Percentiles rank a stretch among this genome's conserved stretches.
Conservation (phyloP, 2,797 vertebrate genomes). For the Heteromormyrus szaboi region DNA sequence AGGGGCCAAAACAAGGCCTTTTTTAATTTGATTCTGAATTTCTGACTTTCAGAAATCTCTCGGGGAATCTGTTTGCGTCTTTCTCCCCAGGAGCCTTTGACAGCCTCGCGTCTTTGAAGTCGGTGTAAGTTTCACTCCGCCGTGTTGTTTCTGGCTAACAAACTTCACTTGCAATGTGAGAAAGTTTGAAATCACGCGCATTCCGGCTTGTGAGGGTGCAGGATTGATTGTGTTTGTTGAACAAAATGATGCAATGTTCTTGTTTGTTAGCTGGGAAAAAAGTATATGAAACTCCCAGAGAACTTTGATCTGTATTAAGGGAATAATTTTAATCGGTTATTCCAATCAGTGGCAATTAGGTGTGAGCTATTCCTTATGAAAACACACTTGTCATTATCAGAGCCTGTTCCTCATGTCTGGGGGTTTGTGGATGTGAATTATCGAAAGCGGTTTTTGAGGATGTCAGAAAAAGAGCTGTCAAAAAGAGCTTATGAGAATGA, state of each 20-base stretch:
- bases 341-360: neutral
- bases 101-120: constrained; percentile 79
- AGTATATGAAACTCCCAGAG: neutral
- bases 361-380: neutral
- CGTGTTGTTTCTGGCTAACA: neutral
- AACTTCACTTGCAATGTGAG: neutral
- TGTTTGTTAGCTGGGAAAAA: neutral
- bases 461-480: neutral
- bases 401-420: neutral
- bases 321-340: neutral
- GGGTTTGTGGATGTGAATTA: constrained; percentile 4
- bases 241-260: neutral
- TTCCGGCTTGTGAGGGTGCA: neutral
- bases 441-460: neutral
- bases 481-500: neutral
- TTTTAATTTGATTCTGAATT: neutral
- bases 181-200: neutral
- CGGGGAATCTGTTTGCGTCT: constrained; percentile 90
- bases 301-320: neutral
- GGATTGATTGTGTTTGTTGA: neutral
- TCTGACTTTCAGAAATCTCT: constrained; percentile 76
- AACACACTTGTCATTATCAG: neutral
- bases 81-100: constrained; percentile 85
- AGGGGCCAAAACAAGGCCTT: neutral
- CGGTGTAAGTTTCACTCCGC: constrained; percentile 70